phyloP scores from a whole-genome alignment of 1,140 invertebrate genomes.

The Eurosta solidaginis region DNA sequence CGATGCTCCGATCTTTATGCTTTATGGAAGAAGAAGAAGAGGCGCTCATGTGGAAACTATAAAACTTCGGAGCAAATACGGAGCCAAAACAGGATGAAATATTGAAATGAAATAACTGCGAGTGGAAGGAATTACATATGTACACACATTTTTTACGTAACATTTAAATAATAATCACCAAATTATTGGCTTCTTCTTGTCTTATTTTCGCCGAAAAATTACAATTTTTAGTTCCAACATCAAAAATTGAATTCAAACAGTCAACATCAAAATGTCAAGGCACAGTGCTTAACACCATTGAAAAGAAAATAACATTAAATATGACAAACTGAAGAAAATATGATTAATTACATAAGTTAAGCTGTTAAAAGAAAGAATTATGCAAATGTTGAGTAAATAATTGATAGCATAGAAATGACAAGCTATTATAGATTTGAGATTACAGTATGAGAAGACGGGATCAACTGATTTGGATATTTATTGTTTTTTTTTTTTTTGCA shows the following conservation, averaged over 20 bases:
- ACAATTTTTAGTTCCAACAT: neutral
- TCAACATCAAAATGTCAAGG: neutral
- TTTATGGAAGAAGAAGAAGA: too few relatives aligned
- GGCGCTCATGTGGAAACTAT: slow-evolving; percentile 19
- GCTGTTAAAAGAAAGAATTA: neutral
- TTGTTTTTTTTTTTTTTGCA: too few relatives aligned
- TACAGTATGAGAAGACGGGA: too few relatives aligned
- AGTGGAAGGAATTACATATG: neutral
- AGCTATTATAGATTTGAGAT: neutral
- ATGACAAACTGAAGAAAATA: neutral
- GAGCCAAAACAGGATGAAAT: neutral
- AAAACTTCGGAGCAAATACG: neutral
- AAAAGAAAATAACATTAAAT: neutral
- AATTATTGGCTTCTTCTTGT: too few relatives aligned
- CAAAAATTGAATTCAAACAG: neutral
- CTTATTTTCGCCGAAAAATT: too few relatives aligned
- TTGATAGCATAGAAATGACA: neutral
- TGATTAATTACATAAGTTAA: neutral
- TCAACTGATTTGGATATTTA: too few relatives aligned
- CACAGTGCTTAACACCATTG: neutral
- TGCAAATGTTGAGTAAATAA: neutral
- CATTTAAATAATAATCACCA: too few relatives aligned
- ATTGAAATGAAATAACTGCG: neutral
- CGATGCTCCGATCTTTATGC: neutral
- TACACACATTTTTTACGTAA: too few relatives aligned